Percentiles rank a stretch among this genome's conserved stretches.
phyloP scores from a whole-genome alignment of 2,888 invertebrate genomes.

The Abrostola triplasia region DNA sequence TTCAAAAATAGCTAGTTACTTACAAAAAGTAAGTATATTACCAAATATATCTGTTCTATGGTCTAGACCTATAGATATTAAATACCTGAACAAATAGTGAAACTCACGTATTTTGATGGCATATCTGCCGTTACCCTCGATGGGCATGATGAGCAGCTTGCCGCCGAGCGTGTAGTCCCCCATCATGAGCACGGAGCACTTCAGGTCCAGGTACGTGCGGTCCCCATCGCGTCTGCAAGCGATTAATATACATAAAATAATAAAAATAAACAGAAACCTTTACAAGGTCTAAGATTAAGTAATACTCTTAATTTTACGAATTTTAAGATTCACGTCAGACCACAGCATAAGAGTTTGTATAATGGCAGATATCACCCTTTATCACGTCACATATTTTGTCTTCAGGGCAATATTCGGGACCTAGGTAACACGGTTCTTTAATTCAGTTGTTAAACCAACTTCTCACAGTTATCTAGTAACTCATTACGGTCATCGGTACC shows the following conservation, averaged over 20 bases:
- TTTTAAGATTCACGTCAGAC: too few relatives aligned
- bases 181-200: conserved; percentile 72
- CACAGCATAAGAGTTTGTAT: too few relatives aligned
- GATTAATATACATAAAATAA: background rate
- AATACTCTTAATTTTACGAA: too few relatives aligned
- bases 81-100: background rate
- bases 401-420: too few relatives aligned
- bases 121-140: conserved; percentile 78
- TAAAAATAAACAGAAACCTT: conserved; percentile 6
- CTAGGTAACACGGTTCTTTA: too few relatives aligned
- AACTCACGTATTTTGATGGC: conserved; percentile 74
- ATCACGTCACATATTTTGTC: too few relatives aligned
- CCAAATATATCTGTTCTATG: too few relatives aligned
- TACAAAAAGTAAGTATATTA: too few relatives aligned
- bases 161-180: conserved; percentile 80
- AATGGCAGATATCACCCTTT: too few relatives aligned
- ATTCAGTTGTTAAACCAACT: background rate
- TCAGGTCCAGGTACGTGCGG: conserved; percentile 67
- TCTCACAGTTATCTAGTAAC: background rate
- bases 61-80: too few relatives aligned
- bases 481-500: background rate
- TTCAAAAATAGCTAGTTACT: too few relatives aligned
- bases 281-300: too few relatives aligned
- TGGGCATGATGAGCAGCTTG: conserved; percentile 72
- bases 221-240: conserved; percentile 61